Base-by-base conservation (phyloP, 2,113 vertebrate genomes). In the Azemiops feae region DNA sequence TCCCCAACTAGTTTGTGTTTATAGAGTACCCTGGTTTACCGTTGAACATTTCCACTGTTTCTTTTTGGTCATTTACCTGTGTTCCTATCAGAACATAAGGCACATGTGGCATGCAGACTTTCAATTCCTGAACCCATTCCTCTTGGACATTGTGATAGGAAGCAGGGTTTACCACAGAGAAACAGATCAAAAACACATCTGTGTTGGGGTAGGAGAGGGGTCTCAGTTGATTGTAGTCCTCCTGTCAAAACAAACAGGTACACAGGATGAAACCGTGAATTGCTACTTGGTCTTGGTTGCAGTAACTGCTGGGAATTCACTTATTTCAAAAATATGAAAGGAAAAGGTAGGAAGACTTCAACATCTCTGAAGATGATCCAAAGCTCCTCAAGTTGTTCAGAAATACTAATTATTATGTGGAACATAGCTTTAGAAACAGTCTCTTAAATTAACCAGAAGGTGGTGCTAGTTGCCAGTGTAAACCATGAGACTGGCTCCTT, bases 151-250 rank as follows among this genome's bases (percentile, higher is more conserved):
- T 99, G 96, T 99, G 98, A 94, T 98, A 99, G 0, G 98, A 99
- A 89, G 98, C 98, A 2, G 98, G 98, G 90, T 99, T 99, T 16
- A 99, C 98, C 30, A 99, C 98, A 0, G 98, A 99, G 96, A 99
- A 99, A 95, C 98, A 99, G 97, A 99, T 98, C 93, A 99, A 94
- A 95, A 99, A 99, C 85, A 99, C 98, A 0, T 99, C 98, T 0
- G 98, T 99, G 97, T 99, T 99, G 96, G 98, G 98, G 94, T 99
- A 99, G 93, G 98, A 99, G 87, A 99, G 97, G 0, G 98, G 98
- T 74, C 98, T 96, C 93, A 99, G 97, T 96, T 99, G 98, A 95
- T 99, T 98, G 95, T 99, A 99, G 95, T 99, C 98, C 96, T 99
- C 98, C 98, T 99, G 95, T 25, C 93, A 94, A 91, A 60, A 11